Evolutionary conservation across 1,140 invertebrate species (phyloP).

Genomic region (Drosophila auraria): DNA sequence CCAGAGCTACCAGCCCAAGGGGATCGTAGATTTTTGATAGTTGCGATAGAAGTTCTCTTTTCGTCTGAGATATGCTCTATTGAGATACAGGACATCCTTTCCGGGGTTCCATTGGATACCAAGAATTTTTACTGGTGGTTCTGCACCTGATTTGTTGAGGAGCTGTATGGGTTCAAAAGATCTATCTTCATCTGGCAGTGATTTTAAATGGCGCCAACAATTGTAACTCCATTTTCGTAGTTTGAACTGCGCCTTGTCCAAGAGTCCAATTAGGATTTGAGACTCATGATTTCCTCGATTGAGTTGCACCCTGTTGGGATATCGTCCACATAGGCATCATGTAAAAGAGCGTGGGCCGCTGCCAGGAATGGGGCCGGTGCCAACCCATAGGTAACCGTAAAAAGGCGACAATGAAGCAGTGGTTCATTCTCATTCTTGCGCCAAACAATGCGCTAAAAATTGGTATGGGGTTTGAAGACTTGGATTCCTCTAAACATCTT

Average conservation of each 20-base stretch:
- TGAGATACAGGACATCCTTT: too few species aligned
- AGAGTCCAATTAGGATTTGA: background rate
- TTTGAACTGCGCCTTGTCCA: background rate
- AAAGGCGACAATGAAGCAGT: background rate
- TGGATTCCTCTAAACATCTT: background rate
- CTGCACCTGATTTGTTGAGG: background rate
- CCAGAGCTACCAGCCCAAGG: too few species aligned
- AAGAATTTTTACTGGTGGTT: background rate
- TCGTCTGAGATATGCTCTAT: too few species aligned
- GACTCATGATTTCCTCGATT: background rate
- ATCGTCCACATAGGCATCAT: too few species aligned
- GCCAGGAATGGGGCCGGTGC: conserved; percentile 5
- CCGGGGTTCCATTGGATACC: background rate
- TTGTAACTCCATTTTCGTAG: background rate
- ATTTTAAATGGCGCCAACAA: background rate
- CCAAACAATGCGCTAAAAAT: background rate
- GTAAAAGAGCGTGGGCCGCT: background rate
- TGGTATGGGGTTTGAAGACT: background rate
- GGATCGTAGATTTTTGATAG: too few species aligned
- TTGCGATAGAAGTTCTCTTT: too few species aligned
- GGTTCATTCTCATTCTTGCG: background rate
- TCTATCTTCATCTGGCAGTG: background rate
- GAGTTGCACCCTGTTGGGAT: too few species aligned
- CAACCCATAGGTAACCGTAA: conserved; percentile 13
- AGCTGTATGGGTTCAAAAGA: background rate